Percentiles rank a stretch among this genome's conserved stretches.
phyloP scores from a whole-genome alignment of 2,888 invertebrate genomes.

The Eupsilia transversa region DNA sequence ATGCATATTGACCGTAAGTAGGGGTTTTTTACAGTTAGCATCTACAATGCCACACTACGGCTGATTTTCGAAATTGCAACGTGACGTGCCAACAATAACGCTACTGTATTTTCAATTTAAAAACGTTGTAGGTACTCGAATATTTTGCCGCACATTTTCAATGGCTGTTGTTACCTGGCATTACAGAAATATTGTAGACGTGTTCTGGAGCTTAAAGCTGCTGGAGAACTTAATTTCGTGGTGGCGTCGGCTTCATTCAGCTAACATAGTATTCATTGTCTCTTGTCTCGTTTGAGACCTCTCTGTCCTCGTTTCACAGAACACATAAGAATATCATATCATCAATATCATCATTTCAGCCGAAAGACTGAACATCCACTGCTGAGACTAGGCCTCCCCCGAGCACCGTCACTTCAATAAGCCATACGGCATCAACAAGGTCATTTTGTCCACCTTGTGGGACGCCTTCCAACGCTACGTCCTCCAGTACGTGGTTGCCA shows the following conservation, averaged over 20 bases:
- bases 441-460: neutral
- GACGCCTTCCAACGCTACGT: neutral
- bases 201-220: neutral
- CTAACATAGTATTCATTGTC: neutral
- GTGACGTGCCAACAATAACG: slow-evolving; percentile 69
- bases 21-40: slow-evolving; percentile 62
- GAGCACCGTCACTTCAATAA: neutral
- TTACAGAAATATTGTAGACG: slow-evolving; percentile 17
- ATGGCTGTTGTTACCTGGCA: slow-evolving; percentile 25
- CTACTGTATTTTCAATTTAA: slow-evolving; percentile 73
- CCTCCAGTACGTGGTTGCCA: neutral
- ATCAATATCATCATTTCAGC: neutral
- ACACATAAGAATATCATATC: neutral
- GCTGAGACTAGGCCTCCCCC: neutral
- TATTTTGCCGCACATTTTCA: slow-evolving; percentile 60
- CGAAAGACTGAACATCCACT: neutral
- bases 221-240: neutral
- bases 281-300: neutral
- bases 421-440: too few species aligned
- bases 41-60: slow-evolving; percentile 61
- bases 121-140: slow-evolving; percentile 46
- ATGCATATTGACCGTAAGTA: slow-evolving; percentile 58
- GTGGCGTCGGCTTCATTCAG: neutral
- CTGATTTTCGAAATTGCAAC: slow-evolving; percentile 74
- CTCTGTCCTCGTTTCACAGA: neutral